These are phyloP conservation scores for Pristionchus japonicus DNA, from an alignment of 2,888 invertebrate species.

Conservation along the genomic window DNA sequence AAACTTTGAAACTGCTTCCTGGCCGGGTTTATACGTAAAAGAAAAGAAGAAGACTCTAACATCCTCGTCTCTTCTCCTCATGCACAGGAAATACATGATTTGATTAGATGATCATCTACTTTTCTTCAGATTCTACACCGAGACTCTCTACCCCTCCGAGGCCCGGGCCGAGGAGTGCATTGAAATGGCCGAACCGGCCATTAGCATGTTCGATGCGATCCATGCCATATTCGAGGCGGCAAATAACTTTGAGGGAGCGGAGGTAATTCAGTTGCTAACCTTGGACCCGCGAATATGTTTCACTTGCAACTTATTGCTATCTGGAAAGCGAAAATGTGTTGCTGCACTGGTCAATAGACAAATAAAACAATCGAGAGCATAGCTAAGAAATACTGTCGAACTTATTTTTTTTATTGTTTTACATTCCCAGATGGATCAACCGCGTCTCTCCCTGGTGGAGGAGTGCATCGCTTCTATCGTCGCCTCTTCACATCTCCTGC, in stretches of 20 bases:
- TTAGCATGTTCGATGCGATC: not conserved
- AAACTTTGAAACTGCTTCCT: too few relatives aligned
- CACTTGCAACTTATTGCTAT: too few relatives aligned
- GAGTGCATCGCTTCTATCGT: slow-evolving; percentile 18
- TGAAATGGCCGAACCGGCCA: slow-evolving; percentile 31
- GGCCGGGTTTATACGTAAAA: too few relatives aligned
- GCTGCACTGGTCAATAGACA: too few relatives aligned
- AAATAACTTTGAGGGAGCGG: not conserved
- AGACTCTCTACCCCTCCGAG: not conserved
- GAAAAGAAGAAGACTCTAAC: not conserved
- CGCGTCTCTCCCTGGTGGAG: slow-evolving; percentile 11
- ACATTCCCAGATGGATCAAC: not conserved
- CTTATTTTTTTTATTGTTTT: not conserved
- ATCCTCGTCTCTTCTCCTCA: too few relatives aligned
- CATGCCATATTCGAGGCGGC: slow-evolving; percentile 32
- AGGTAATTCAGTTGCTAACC: too few relatives aligned
- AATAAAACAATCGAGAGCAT: too few relatives aligned
- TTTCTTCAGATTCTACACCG: slow-evolving; percentile 46
- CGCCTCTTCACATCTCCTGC: slow-evolving; percentile 21
- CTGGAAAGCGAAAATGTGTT: too few relatives aligned
- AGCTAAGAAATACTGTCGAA: too few relatives aligned
- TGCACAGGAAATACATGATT: too few relatives aligned
- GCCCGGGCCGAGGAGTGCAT: not conserved
- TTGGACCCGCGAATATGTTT: not conserved
- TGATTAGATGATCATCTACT: too few relatives aligned